Conservation (phyloP, 2,113 vertebrate genomes). For the Sciurus niger region DNA sequence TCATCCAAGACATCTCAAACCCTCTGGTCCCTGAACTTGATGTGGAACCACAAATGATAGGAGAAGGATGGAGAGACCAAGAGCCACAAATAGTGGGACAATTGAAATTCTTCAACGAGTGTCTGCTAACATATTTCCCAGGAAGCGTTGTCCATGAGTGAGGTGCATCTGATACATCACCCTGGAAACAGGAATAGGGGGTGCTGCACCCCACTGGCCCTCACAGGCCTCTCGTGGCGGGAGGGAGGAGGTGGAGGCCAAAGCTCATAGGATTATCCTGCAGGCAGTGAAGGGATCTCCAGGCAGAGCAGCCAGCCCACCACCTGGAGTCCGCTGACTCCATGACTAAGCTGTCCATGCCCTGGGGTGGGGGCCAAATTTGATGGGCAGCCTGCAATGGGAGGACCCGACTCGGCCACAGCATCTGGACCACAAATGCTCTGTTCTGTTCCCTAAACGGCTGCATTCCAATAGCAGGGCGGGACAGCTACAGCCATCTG, state of each 20-base stretch:
- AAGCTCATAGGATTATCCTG: neutral
- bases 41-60: neutral
- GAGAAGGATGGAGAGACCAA: neutral
- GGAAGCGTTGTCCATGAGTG: neutral
- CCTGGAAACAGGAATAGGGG: neutral
- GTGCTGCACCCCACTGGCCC: neutral
- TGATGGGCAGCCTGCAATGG: neutral
- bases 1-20: neutral
- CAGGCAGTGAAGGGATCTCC: neutral
- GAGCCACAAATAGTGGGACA: neutral
- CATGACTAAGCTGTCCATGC: neutral
- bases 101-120: neutral
- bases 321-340: neutral
- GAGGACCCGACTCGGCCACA: neutral
- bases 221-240: neutral
- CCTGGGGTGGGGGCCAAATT: neutral
- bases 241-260: neutral
- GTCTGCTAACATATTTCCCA: neutral
- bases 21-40: slow-evolving; percentile 10
- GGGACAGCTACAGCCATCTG: neutral
- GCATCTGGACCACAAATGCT: neutral
- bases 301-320: neutral
- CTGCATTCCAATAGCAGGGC: neutral
- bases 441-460: neutral
- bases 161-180: neutral